phyloP scores from a whole-genome alignment of 2,113 vertebrate genomes.

The Labeo rohita region DNA sequence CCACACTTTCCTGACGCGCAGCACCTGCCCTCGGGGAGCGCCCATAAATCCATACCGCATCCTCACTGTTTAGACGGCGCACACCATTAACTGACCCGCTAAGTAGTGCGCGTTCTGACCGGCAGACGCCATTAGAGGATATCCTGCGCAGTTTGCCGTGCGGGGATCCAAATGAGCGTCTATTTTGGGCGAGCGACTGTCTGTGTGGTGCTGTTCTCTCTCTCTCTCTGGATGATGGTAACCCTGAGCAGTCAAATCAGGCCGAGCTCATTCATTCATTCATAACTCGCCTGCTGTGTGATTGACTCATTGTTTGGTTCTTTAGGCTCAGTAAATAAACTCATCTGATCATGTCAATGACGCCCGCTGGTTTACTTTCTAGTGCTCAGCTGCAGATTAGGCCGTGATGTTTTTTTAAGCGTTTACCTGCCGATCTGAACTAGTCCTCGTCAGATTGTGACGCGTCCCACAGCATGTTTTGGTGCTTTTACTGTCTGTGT shows the following conservation, averaged over 20 bases:
- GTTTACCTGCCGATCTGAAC: background rate
- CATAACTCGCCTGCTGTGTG: background rate
- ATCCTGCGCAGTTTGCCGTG: background rate
- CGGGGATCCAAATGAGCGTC: background rate
- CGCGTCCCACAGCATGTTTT: background rate
- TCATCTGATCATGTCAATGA: background rate
- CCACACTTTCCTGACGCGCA: conserved; percentile 14
- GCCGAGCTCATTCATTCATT: conserved; percentile 17
- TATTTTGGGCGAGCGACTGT: background rate
- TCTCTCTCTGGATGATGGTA: background rate
- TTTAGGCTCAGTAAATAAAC: background rate
- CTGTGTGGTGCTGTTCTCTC: background rate
- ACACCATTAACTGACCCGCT: conserved; percentile 17
- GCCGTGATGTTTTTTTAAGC: background rate
- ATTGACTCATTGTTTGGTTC: background rate
- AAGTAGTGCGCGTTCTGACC: background rate
- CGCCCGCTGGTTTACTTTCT: too few species aligned
- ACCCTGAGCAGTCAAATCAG: background rate
- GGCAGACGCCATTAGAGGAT: conserved; percentile 33
- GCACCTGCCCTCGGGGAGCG: conserved; percentile 14
- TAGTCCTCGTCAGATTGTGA: background rate
- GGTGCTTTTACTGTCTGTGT: background rate
- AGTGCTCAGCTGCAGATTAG: background rate
- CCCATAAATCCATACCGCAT: background rate
- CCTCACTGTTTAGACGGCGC: background rate